These are phyloP conservation scores for Hylia prasina DNA, from an alignment of 2,113 vertebrate species.

Conservation along the genomic window DNA sequence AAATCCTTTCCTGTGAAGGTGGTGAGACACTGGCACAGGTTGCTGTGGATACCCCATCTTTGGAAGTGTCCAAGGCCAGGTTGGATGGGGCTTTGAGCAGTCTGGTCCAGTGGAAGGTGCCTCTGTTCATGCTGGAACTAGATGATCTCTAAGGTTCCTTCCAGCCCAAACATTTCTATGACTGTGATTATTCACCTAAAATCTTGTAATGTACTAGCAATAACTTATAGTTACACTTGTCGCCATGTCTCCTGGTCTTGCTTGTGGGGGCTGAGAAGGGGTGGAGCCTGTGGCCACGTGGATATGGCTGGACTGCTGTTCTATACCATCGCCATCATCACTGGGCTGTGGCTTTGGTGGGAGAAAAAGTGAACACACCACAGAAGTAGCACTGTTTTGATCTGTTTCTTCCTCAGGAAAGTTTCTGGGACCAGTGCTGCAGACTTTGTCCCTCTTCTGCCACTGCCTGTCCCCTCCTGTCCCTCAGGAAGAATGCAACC, in stretches of 20 bases:
- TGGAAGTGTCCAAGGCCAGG: neutral
- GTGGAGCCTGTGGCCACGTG: neutral
- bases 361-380: fast-evolving
- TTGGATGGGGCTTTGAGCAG: neutral
- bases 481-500: neutral
- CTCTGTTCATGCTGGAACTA: neutral
- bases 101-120: fast-evolving
- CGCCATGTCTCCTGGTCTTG: neutral
- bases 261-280: neutral
- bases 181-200: neutral
- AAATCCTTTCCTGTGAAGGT: neutral
- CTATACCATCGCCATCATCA: neutral
- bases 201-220: neutral
- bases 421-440: fast-evolving
- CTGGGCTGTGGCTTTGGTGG: neutral
- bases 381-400: neutral
- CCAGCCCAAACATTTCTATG: neutral
- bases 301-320: neutral
- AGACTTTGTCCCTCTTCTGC: neutral
- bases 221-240: neutral
- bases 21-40: neutral
- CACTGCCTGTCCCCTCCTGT: neutral
- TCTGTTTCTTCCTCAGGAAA: neutral
- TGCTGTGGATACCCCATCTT: neutral
- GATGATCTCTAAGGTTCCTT: neutral